phyloP scores from a whole-genome alignment of 2,888 invertebrate species.

The Kuschelorhynchus macadamiae region DNA sequence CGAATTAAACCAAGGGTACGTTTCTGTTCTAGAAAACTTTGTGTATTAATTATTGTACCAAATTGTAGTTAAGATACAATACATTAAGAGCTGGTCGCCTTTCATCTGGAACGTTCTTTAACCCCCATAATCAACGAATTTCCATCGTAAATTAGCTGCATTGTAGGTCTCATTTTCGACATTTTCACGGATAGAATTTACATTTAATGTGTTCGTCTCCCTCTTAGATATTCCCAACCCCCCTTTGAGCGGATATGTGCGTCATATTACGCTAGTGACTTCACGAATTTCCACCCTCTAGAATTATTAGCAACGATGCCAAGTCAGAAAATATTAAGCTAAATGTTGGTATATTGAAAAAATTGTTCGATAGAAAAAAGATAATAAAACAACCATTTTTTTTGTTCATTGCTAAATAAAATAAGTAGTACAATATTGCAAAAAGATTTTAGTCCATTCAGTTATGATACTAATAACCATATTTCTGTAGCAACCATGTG shows the following conservation, averaged over 20 bases:
- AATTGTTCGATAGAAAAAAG: no score
- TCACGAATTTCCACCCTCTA: conserved; percentile 27
- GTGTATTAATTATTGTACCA: no score
- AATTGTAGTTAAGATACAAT: no score
- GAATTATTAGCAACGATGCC: conserved; percentile 13
- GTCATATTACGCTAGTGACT: conserved; percentile 35
- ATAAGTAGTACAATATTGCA: neutral
- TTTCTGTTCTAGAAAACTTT: no score
- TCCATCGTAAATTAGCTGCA: conserved; percentile 12
- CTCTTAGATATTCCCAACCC: conserved; percentile 26
- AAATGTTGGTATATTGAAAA: neutral
- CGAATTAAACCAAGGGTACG: no score
- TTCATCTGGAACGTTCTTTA: no score
- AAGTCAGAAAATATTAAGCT: neutral
- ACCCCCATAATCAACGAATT: conserved; percentile 25
- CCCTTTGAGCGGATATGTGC: conserved; percentile 28
- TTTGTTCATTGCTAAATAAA: neutral
- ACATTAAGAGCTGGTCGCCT: no score
- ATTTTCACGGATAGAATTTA: conserved; percentile 26
- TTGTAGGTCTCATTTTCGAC: conserved; percentile 31
- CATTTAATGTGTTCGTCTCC: conserved; percentile 27
- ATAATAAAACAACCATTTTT: no score
- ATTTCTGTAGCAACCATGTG: no score
- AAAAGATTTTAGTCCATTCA: neutral
- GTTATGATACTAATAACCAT: neutral